Conservation (phyloP, 2,797 vertebrate genomes). For the Danionella dracula region DNA sequence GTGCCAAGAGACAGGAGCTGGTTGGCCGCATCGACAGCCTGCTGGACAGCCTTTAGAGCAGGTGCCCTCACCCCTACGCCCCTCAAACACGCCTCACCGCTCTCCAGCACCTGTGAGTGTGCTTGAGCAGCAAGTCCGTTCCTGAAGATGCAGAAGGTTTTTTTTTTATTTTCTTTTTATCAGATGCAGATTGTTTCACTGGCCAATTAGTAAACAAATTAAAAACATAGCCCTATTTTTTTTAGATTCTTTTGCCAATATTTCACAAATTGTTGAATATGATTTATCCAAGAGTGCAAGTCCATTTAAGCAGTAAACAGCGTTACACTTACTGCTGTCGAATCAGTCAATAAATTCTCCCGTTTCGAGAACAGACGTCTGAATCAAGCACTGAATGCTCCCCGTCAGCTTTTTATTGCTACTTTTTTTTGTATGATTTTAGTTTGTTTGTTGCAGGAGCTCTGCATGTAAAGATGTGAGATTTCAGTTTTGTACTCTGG, state of each 20-base stretch:
- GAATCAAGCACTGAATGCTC: constrained; percentile 48
- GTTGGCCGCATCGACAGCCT: constrained; percentile 91
- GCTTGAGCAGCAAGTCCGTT: no score
- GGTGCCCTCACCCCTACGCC: neutral
- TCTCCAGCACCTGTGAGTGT: no score
- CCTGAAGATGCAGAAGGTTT: no score
- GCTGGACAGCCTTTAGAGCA: constrained; percentile 79
- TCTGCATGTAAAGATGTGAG: constrained; percentile 46
- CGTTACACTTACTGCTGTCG: constrained; percentile 1
- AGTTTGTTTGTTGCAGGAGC: constrained; percentile 49
- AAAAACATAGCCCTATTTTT: no score
- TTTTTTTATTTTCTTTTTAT: no score
- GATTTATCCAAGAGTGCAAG: no score
- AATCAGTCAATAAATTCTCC: neutral
- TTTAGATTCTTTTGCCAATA: no score
- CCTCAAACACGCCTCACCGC: constrained; percentile 5
- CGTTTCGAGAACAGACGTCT: constrained; percentile 33
- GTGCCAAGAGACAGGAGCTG: constrained; percentile 86
- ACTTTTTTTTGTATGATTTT: constrained; percentile 58
- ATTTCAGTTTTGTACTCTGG: constrained; percentile 53
- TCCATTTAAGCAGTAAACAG: neutral
- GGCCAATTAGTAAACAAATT: no score
- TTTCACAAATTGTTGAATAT: no score
- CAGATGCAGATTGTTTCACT: no score
- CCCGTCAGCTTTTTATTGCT: no score